Conservation (phyloP, 2,888 invertebrate genomes). For the Chymomyza amoena region DNA sequence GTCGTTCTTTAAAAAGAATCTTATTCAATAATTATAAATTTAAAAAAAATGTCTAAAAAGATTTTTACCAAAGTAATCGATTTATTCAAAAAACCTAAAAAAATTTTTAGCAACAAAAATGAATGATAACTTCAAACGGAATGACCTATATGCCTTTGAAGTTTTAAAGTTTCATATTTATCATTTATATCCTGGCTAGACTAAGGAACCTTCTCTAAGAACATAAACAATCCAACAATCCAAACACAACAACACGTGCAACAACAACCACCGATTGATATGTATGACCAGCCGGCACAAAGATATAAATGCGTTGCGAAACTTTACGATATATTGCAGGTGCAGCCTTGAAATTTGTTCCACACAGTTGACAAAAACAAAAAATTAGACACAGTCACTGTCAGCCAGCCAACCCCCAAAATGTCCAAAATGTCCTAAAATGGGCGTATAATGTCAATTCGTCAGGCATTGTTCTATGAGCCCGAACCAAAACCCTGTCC, state of each 20-base stretch:
- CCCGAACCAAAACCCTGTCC: conserved; percentile 29
- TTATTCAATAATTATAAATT: no score
- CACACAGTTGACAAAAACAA: conserved; percentile 77
- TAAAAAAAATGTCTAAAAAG: no score
- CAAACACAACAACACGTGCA: conserved; percentile 38
- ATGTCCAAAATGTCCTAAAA: conserved; percentile 46
- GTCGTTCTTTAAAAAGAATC: no score
- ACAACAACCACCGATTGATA: conserved; percentile 14
- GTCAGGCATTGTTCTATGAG: conserved; percentile 76
- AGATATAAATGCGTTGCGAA: conserved; percentile 28
- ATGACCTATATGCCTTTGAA: no score
- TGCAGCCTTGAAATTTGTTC: conserved; percentile 77
- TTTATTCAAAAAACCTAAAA: no score
- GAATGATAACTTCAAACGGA: neutral
- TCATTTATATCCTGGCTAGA: neutral
- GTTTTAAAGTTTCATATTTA: neutral
- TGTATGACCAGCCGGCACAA: conserved; percentile 2
- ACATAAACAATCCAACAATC: neutral
- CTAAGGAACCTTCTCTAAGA: neutral
- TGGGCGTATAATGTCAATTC: conserved; percentile 78
- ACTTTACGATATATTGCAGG: conserved; percentile 70
- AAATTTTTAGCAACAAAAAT: no score
- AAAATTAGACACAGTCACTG: conserved; percentile 55
- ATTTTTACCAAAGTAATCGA: no score
- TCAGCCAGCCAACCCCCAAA: conserved; percentile 46